phyloP scores from a whole-genome alignment of 2,113 vertebrate species.

The Hippocampus abdominalis region DNA sequence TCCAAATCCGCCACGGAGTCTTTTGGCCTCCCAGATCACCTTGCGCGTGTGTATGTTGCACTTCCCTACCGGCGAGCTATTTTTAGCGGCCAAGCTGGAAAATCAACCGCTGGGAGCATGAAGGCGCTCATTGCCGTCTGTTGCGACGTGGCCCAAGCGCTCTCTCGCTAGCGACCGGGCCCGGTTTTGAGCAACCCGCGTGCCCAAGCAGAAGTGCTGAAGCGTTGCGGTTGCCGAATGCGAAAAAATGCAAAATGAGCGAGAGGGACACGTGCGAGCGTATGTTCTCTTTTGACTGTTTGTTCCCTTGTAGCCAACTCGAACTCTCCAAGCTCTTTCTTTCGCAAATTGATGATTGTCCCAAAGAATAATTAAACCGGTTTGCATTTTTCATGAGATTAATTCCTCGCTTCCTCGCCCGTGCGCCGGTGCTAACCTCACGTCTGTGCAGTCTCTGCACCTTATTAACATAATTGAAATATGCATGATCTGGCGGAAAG shows the following conservation, averaged over 20 bases:
- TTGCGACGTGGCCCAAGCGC: slow-evolving; percentile 43
- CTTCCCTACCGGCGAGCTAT: slow-evolving; percentile 24
- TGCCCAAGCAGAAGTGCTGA: slow-evolving; percentile 26
- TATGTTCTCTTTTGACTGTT: slow-evolving; percentile 19
- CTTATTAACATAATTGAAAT: slow-evolving; percentile 65
- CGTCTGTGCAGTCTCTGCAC: slow-evolving; percentile 31
- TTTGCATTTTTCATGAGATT: slow-evolving; percentile 66
- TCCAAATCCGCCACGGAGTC: neutral
- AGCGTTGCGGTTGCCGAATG: slow-evolving; percentile 18
- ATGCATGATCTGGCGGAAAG: slow-evolving; percentile 56
- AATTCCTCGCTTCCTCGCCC: slow-evolving; percentile 47
- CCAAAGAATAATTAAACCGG: slow-evolving; percentile 53
- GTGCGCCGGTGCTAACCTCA: slow-evolving; percentile 53
- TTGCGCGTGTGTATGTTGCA: slow-evolving; percentile 1
- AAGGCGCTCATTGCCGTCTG: slow-evolving; percentile 33
- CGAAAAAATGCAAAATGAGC: slow-evolving; percentile 36
- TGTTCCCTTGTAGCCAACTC: slow-evolving; percentile 33
- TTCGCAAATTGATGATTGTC: slow-evolving; percentile 57
- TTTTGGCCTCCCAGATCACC: slow-evolving; percentile 1
- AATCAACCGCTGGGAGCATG: slow-evolving; percentile 53
- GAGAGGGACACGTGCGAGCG: neutral
- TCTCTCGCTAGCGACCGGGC: slow-evolving; percentile 29
- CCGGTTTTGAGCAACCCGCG: slow-evolving; percentile 33
- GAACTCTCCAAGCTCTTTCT: slow-evolving; percentile 50
- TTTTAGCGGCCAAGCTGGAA: slow-evolving; percentile 59